Percentiles rank a stretch among this genome's conserved stretches.
Evolutionary conservation across 2,113 vertebrate genomes (phyloP).

Genomic region (Lasiurus cinereus): DNA sequence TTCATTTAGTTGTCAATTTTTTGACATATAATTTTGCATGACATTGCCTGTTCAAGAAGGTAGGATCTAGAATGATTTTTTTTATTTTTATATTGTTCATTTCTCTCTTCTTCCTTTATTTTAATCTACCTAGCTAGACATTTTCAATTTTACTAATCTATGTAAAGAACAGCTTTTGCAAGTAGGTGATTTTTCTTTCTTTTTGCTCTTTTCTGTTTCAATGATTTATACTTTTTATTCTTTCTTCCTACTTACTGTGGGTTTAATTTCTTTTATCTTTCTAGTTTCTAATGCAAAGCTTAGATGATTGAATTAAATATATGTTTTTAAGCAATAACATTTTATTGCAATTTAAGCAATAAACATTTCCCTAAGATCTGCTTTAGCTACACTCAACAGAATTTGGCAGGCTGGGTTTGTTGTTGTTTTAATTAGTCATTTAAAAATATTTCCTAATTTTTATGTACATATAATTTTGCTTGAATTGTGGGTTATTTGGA

Average conservation of each 20-base stretch:
- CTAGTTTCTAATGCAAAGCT: neutral
- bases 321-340: neutral
- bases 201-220: constrained; percentile 3
- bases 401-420: neutral
- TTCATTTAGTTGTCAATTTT: neutral
- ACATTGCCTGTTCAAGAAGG: neutral
- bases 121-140: neutral
- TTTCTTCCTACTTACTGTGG: neutral
- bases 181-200: neutral
- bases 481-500: neutral
- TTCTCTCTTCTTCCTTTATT: neutral
- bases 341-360: neutral
- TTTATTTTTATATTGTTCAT: neutral
- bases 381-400: neutral
- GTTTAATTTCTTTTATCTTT: constrained; percentile 10
- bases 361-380: neutral
- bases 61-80: neutral
- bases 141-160: neutral
- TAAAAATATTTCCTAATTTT: neutral
- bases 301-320: neutral
- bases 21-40: neutral
- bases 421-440: neutral
- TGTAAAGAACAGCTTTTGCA: neutral
- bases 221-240: neutral
- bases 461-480: neutral